Base-by-base conservation (phyloP, 2,888 invertebrate species). In the Noctua janthe region DNA sequence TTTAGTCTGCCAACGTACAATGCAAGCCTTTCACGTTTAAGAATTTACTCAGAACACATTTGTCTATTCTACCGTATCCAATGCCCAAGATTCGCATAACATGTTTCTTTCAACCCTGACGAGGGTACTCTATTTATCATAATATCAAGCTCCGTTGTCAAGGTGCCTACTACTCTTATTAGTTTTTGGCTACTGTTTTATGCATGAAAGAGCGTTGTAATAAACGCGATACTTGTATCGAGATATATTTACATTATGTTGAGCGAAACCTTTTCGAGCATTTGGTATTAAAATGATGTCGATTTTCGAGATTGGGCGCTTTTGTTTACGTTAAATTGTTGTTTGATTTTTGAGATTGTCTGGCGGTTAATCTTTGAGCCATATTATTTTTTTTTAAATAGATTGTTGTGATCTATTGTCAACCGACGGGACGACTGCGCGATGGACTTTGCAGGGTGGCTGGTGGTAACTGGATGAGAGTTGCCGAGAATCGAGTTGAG, bases 101-200 rank as follows among this genome's bases (percentile, higher is more conserved):
- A 64, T 70, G 78, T 88, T 70, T 20, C 54, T 59, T 87, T 76
- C 71, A 51, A 70, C 71, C 64, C 90, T 95, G 96, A 96, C 95
- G 91, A 95, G 96, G 96, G 96, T 96, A 72, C 43, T 89, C 94
- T 94, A 95, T 96, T 96, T 96, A 96, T 96, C 96, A 96, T 96
- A 96, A 95, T 95, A 96, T 95, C 94, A 92, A 90, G 92, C 87
- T 80, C 84, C 88, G 91, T 94, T 94, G 95, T 95, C 95, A 93
- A 92, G 94, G 91, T 92, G 86, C 89, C 89, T 90, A 89, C 91
- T 92, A 93, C 93, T 94, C 95, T 94, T 95, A 95, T 95, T 95
- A 95, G 94, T 94, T 95, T 93, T 94, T 90, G 92, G 91, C 88
- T 92, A 92, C 92, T 95, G 95, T 95, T 94, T 96, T 94, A 96